phyloP scores from a whole-genome alignment of 2,888 invertebrate genomes.

The Heliconius ismenius region DNA sequence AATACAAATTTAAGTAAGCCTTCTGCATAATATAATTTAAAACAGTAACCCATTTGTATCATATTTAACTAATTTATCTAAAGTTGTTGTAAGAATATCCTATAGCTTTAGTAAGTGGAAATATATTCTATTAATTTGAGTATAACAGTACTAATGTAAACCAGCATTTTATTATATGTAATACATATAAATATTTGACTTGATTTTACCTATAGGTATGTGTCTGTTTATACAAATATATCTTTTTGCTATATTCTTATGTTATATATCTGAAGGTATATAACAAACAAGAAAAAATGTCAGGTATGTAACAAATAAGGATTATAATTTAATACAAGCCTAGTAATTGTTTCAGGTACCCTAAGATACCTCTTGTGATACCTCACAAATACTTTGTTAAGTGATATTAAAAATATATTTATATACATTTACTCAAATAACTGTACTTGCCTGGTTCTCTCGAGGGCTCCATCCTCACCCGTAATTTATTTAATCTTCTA shows the following conservation, averaged over 20 bases:
- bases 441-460: constrained; percentile 74
- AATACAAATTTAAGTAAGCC: not conserved
- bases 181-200: too few species aligned
- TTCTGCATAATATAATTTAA: not conserved
- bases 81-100: not conserved
- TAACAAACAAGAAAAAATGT: not conserved
- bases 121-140: not conserved
- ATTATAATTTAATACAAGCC: not conserved
- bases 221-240: too few species aligned
- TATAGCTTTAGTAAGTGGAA: not conserved
- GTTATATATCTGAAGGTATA: not conserved
- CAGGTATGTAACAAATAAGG: not conserved
- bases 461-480: constrained; percentile 76
- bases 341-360: not conserved
- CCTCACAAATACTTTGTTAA: not conserved
- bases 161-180: too few species aligned
- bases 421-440: not conserved
- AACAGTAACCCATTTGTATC: not conserved
- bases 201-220: too few species aligned
- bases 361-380: not conserved
- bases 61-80: not conserved
- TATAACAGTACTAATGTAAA: too few species aligned
- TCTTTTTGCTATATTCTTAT: too few species aligned
- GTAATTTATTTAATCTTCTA: constrained; percentile 62
- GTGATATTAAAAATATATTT: not conserved